Base-by-base conservation (phyloP, 2,797 vertebrate genomes). In the Triplophysa yarkandensis region DNA sequence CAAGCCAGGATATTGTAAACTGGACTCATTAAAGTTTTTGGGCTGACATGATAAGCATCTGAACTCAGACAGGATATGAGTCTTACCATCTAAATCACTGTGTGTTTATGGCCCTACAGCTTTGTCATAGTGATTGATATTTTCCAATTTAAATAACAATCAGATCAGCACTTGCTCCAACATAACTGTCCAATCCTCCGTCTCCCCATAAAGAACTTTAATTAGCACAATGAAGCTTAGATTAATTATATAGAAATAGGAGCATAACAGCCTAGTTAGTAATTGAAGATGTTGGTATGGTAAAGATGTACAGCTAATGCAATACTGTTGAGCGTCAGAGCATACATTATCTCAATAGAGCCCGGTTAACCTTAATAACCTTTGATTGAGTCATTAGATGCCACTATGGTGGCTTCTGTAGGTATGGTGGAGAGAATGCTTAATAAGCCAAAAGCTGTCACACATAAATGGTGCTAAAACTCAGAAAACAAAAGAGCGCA, bases 111-210 rank as follows among this genome's bases (percentile, higher is more conserved):
- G 62, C 34, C 54, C 63, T 36, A 77, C 48, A 72, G 50, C 58
- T 76, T 64, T 77, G 71, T 64, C 77, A 55, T 54, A 48, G 48
- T 85, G 86, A 89, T 87, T 83, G 86, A 89, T 87, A 70, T 61
- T 74, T 84, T 82, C 64, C 54, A 77, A 83, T 78, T 85, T 77
- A 80, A 86, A 85, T 76, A 83, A 61, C 70, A 80, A 68, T 85
- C 76, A 86, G 74, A 83, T 81, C 62, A 65, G 48, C 48, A 50
- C 82, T 83, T 43, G 63, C 57, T 52, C 71, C 14, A 64, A 73
- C 62, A 77, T 69, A 64, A 79, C 80, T 69, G 52, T 74, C 52
- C 65, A 79, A 81, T 77, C 55, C 70, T 80, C 70, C 32, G 54
- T 58, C 65, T 83, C 64, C 46, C 69, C 72, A 77, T 85, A 84